Percentiles rank a stretch among this genome's conserved stretches.
phyloP scores from a whole-genome alignment of 2,888 invertebrate species.

The Athalia rosae region DNA sequence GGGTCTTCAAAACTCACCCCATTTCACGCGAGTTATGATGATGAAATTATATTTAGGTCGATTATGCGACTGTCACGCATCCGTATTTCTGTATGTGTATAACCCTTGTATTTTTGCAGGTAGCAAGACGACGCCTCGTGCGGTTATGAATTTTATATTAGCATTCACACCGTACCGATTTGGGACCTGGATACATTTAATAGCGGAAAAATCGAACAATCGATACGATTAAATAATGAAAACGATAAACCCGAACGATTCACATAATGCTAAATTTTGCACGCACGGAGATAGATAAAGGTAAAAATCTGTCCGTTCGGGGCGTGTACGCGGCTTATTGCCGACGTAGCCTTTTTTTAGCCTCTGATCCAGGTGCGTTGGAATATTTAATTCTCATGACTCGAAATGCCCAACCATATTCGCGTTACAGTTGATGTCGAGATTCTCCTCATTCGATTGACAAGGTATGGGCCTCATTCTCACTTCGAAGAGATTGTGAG shows the following conservation, averaged over 20 bases:
- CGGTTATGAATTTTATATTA: conserved; percentile 43
- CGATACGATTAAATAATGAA: conserved; percentile 1
- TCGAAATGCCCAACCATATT: too few relatives aligned
- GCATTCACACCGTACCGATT: neutral
- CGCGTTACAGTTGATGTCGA: too few relatives aligned
- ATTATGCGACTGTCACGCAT: conserved; percentile 29
- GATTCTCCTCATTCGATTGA: too few relatives aligned
- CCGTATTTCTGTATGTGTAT: neutral
- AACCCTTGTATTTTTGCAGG: neutral
- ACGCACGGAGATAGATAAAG: too few relatives aligned
- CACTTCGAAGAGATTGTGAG: too few relatives aligned
- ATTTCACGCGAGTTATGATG: conserved; percentile 40
- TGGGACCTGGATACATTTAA: neutral
- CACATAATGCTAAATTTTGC: too few relatives aligned
- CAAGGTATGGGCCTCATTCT: too few relatives aligned
- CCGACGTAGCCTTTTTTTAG: too few relatives aligned
- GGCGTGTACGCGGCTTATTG: too few relatives aligned
- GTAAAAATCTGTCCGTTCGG: too few relatives aligned
- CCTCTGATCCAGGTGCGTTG: too few relatives aligned
- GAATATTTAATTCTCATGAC: too few relatives aligned
- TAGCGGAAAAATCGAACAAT: conserved; percentile 21
- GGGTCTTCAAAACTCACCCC: conserved; percentile 22
- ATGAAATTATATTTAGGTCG: conserved; percentile 41
- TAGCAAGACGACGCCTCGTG: neutral
- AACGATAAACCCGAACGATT: neutral